Percentiles rank a stretch among this genome's conserved stretches.
phyloP scores from a whole-genome alignment of 2,888 invertebrate species.

The Buathra laborator region DNA sequence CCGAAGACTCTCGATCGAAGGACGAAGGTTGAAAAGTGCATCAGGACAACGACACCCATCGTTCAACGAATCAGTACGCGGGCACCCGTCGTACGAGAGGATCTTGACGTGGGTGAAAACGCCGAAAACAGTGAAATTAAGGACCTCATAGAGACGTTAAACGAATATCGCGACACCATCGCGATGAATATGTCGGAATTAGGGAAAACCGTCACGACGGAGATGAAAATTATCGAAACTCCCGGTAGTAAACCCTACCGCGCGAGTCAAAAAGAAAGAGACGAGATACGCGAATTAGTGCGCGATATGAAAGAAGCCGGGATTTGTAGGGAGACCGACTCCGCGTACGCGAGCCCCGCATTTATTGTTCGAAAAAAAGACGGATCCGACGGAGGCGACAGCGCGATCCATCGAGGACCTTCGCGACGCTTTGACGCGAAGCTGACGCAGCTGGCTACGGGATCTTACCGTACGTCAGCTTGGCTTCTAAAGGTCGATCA shows the following conservation, averaged over 20 bases:
- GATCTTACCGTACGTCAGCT: no score
- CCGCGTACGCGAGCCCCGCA: slow-evolving; percentile 58
- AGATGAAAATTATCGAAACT: slow-evolving; percentile 44
- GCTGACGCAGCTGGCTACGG: no score
- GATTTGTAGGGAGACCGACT: slow-evolving; percentile 45
- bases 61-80: slow-evolving; percentile 9
- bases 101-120: not conserved
- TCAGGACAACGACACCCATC: not conserved
- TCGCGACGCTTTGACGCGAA: no score
- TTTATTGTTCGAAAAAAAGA: not conserved
- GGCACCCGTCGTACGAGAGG: not conserved
- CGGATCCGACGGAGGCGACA: no score
- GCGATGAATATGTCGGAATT: slow-evolving; percentile 37
- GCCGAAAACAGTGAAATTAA: not conserved
- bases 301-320: slow-evolving; percentile 33
- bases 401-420: no score
- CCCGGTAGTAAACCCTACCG: slow-evolving; percentile 54
- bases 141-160: slow-evolving; percentile 45
- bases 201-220: slow-evolving; percentile 35
- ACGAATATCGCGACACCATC: slow-evolving; percentile 41
- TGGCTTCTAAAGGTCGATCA: no score
- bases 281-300: slow-evolving; percentile 43
- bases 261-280: slow-evolving; percentile 37
- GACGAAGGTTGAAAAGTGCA: slow-evolving; percentile 15
- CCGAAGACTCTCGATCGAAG: not conserved